Conservation (phyloP, 2,797 vertebrate species). For the Phataginus tricuspis region DNA sequence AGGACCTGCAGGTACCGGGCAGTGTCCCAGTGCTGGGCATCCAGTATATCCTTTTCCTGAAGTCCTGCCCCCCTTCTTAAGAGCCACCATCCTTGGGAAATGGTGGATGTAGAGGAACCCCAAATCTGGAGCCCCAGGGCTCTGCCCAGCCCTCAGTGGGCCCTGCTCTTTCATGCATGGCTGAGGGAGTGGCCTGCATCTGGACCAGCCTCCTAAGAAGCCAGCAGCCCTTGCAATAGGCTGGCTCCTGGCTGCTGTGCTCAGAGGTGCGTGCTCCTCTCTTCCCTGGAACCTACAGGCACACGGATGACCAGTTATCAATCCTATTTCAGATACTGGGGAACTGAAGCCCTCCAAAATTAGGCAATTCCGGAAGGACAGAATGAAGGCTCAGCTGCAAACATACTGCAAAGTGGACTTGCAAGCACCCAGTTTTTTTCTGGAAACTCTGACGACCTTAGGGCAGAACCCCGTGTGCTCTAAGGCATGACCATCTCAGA, state of each 20-base stretch:
- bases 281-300: background rate
- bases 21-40: background rate
- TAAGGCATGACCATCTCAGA: background rate
- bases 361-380: background rate
- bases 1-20: background rate
- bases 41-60: background rate
- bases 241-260: rapidly evolving
- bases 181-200: background rate
- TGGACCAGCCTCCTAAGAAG: background rate
- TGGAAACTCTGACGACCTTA: background rate
- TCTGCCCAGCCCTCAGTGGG: background rate
- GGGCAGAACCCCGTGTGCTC: rapidly evolving
- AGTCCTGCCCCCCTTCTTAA: background rate
- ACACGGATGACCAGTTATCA: rapidly evolving
- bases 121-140: too few relatives aligned
- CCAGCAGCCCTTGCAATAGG: too few relatives aligned
- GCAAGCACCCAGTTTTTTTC: rapidly evolving
- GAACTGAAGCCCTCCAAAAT: background rate
- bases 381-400: background rate
- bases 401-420: too few relatives aligned
- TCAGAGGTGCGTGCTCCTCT: rapidly evolving
- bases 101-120: background rate
- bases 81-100: background rate
- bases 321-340: background rate
- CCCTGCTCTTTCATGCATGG: rapidly evolving